These are phyloP conservation scores for Phoronis australis DNA, from an alignment of 2,888 invertebrate species.

Conservation along the genomic window DNA sequence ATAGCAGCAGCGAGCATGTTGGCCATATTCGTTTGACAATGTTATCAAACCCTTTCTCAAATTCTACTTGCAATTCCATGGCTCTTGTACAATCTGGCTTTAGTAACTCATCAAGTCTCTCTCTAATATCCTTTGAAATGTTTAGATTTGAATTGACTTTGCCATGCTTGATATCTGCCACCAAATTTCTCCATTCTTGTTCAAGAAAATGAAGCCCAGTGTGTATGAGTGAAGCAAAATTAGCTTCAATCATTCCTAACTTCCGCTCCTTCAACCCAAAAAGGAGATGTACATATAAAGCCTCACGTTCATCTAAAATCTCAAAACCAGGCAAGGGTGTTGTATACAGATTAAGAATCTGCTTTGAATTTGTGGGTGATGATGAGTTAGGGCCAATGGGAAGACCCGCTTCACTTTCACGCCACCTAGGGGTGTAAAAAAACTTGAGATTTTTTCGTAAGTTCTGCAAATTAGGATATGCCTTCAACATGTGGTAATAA, in stretches of 20 bases:
- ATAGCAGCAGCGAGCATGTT: not conserved
- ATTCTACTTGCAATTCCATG: not conserved
- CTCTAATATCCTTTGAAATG: not conserved
- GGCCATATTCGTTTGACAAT: not conserved
- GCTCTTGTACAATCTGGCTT: not conserved
- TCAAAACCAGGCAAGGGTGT: conserved; percentile 21
- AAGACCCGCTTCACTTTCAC: conserved; percentile 10
- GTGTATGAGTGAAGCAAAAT: not conserved
- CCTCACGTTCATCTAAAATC: not conserved
- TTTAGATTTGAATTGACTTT: not conserved
- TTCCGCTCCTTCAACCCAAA: not conserved
- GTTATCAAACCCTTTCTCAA: not conserved
- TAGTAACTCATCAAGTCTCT: not conserved
- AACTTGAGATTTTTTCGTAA: conserved; percentile 37
- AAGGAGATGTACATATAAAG: not conserved
- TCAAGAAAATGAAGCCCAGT: not conserved
- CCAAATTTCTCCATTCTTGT: not conserved
- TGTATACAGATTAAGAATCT: conserved; percentile 28
- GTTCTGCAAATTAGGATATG: conserved; percentile 23
- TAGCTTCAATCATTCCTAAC: not conserved
- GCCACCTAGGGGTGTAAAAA: conserved; percentile 35
- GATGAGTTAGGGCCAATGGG: not conserved
- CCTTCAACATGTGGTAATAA: conserved; percentile 24
- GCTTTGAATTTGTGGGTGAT: not conserved
- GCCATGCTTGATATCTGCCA: not conserved